Conservation (phyloP, 1,140 invertebrate species). For the Dufourea novaeangliae region DNA sequence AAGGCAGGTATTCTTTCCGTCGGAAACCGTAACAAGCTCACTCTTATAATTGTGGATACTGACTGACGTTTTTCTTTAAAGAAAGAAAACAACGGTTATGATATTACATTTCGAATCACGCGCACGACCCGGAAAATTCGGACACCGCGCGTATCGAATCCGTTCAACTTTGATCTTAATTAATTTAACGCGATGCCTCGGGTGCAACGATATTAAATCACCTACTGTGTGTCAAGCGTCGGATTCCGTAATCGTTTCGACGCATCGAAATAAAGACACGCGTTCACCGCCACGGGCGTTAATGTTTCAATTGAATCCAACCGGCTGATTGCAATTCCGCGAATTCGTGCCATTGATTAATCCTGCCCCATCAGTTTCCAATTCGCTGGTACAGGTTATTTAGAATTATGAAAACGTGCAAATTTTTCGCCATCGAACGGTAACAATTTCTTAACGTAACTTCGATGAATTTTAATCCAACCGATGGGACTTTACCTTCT, state of each 20-base stretch:
- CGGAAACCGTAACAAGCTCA: too few relatives aligned
- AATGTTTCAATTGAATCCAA: slow-evolving; percentile 5
- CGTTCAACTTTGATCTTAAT: slow-evolving; percentile 11
- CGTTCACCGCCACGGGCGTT: background rate
- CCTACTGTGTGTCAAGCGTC: background rate
- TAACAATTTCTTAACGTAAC: too few relatives aligned
- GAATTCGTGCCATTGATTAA: slow-evolving; percentile 1
- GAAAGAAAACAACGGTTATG: too few relatives aligned
- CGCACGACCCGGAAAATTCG: background rate
- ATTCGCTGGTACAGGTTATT: too few relatives aligned
- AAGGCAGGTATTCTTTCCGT: too few relatives aligned
- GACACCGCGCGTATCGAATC: background rate
- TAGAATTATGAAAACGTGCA: too few relatives aligned
- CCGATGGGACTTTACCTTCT: too few relatives aligned
- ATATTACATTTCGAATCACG: background rate
- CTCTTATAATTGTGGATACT: too few relatives aligned
- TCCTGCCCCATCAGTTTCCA: background rate
- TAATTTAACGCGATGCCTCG: slow-evolving; percentile 3
- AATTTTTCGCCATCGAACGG: too few relatives aligned
- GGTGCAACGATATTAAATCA: slow-evolving; percentile 26
- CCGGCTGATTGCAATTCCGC: background rate
- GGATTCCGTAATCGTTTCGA: background rate
- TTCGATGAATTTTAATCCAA: too few relatives aligned
- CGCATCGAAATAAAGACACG: slow-evolving; percentile 1
- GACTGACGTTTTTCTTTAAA: too few relatives aligned